Evolutionary conservation across 2,888 invertebrate genomes (phyloP), one percentile per base, ranked within the genome.

Genomic region (Tetanocera ferruginea): DNA sequence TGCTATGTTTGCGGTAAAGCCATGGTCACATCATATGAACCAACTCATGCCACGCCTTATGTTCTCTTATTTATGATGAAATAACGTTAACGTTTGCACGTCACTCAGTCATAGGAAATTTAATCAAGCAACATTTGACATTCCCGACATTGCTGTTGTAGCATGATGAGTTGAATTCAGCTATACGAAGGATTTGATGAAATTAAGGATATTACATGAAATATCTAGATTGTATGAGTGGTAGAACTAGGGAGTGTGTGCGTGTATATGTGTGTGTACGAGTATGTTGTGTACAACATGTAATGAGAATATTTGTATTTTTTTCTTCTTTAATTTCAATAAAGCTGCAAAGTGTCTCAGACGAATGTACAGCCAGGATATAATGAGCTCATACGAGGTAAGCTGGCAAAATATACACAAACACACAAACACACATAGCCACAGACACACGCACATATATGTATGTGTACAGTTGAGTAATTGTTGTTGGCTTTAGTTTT

Each of bases 71-170:
- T 19, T 28, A 23, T 14, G 11, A 23, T 23, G 57, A 55, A n/a
- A 55, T 19, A 23, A 23, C 55, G 55, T 19, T 23, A 31, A 31
- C 64, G 64, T 25, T 31, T 25, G 55, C 6, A n/a, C n/a, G n/a
- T 55, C 28, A 17, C 28, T 64, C 64, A 64, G 64, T 64, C 31
- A 64, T 64, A 64, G n/a, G 25, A 25, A 64, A 64, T 64, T 64
- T 64, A 25, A 64, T 64, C 64, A 64, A 28, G 25, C 23, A 28
- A 28, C 57, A 14, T 60, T 60, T 60, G 57, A 60, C 57, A 60
- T 60, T 60, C 57, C 57, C 11, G 57, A 60, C 57, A 60, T 60
- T 25, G 57, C 57, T 25, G 8, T 25, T 25, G 8, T 25, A 14
- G 25, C 19, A 43, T 43, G 43, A 43, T 43, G 43, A 43, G 43